A percentile compares a stretch with the other conserved stretches of the same genome.
Evolutionary conservation across 2,888 invertebrate species (phyloP).

Genomic region (Arge pagana): DNA sequence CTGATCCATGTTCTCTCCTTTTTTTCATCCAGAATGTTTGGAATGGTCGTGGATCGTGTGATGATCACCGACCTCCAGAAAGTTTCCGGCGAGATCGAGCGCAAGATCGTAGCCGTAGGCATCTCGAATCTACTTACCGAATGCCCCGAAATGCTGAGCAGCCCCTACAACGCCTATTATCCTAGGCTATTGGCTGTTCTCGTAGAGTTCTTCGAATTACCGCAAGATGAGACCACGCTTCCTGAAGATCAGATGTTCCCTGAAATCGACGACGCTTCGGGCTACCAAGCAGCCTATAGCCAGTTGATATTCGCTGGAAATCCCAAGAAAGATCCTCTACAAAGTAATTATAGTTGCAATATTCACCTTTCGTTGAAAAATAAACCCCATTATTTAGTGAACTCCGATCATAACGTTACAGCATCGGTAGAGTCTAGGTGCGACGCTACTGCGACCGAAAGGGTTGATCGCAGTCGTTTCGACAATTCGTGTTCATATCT

Average conservation of each 20-base stretch:
- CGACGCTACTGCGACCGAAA: too few relatives aligned
- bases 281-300: constrained; percentile 87
- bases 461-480: too few relatives aligned
- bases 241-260: constrained; percentile 86
- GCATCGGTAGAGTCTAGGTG: too few relatives aligned
- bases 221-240: constrained; percentile 76
- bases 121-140: constrained; percentile 84
- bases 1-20: constrained; percentile 21
- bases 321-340: constrained; percentile 74
- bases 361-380: too few relatives aligned
- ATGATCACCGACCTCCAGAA: constrained; percentile 86
- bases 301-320: constrained; percentile 85
- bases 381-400: too few relatives aligned
- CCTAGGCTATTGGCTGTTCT: constrained; percentile 58
- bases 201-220: constrained; percentile 86
- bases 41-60: constrained; percentile 92
- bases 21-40: constrained; percentile 77
- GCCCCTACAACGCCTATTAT: constrained; percentile 63
- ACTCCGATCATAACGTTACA: too few relatives aligned
- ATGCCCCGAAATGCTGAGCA: constrained; percentile 68
- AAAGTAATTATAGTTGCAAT: too few relatives aligned
- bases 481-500: too few relatives aligned
- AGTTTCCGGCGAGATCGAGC: constrained; percentile 79
- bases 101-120: constrained; percentile 91
- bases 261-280: constrained; percentile 84